Conservation (phyloP, 2,113 vertebrate genomes). For the Alces alces region DNA sequence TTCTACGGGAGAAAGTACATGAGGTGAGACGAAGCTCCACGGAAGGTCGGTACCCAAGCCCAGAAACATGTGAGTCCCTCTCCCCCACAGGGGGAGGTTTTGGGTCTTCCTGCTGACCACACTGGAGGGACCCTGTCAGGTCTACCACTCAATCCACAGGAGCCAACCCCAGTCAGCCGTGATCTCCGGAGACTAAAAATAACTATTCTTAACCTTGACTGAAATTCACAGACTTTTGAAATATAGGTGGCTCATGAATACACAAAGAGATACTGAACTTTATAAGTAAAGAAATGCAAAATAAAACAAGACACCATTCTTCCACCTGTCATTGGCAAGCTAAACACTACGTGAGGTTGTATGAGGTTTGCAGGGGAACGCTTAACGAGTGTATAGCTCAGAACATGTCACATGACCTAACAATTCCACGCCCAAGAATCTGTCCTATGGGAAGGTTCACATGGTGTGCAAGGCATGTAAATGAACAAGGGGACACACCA, state of each 20-base stretch:
- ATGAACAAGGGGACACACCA: background rate
- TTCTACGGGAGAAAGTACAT: slow-evolving; percentile 78
- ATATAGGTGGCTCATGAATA: background rate
- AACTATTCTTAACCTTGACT: background rate
- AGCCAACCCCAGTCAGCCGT: background rate
- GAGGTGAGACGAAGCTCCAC: background rate
- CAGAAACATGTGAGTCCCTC: background rate
- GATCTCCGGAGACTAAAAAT: background rate
- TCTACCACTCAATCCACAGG: background rate
- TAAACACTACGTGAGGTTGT: background rate
- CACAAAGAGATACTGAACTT: background rate
- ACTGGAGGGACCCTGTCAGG: background rate
- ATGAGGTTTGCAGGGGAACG: background rate
- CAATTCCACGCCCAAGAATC: background rate
- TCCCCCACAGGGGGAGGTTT: background rate
- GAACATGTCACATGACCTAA: background rate
- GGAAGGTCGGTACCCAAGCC: background rate
- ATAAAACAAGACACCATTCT: background rate
- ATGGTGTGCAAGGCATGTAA: background rate
- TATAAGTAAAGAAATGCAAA: background rate
- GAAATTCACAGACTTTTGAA: background rate
- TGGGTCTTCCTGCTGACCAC: background rate
- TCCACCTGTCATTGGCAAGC: background rate
- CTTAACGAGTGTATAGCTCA: background rate
- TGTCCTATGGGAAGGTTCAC: background rate